Base-by-base conservation (phyloP, 2,797 vertebrate species). In the Cynodonichthys magdalenae region DNA sequence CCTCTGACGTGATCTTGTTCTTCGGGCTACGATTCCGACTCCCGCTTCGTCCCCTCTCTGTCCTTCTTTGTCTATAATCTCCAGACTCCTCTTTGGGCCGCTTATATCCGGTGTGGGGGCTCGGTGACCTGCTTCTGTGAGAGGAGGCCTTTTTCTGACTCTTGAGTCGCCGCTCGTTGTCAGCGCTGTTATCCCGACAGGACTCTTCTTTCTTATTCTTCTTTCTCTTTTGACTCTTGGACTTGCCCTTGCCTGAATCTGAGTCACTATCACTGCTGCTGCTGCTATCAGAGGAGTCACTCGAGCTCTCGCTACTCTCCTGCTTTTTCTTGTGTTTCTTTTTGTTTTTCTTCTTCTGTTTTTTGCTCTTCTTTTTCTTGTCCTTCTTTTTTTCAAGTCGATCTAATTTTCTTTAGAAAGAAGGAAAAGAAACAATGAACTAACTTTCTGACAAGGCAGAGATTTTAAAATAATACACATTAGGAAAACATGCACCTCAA, bases 301-400 rank as follows among this genome's bases (percentile, higher is more conserved):
- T 90, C 0, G 87, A 92, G 57, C 92, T 91, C 28, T 86, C 80
- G 0, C 84, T 90, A 0, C 83, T 93, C 74, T 95, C 95, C 55
- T 70, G 80, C 77, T 90, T 93, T 60, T 91, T 91, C 79, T 90
- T 90, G 74, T 95, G 93, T 58, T 94, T 94, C 54, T 91, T 92
- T 84, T 94, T 94, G 82, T 66, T 79, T 55, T 91, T 93, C 90
- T 97, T 96, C 77, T 95, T 94, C 71, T 94, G 94, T 49, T 92
- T 86, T 66, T 93, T 96, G 81, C 95, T 95, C 90, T 96, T 96
- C 83, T 98, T 90, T 34, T 92, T 92, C 90, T 97, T 96, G 69
- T 92, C 90, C 78, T 95, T 95, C 77, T 96, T 91, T 86, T 96
- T 96, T 62, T 99, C 96, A 49, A 99, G 92, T 46, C 93, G 95